Evolutionary conservation across 2,113 vertebrate genomes (phyloP).

Genomic region (human (Homo sapiens)): GRCh38 chr3:89364501-89365000

Average conservation of each 20-base stretch:
- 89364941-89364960: neutral
- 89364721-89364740: neutral
- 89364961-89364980: neutral
- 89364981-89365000: no score
- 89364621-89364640: neutral
- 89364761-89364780: neutral
- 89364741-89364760: neutral
- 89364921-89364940: neutral
- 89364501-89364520: neutral
- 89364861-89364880: neutral
- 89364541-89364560: neutral
- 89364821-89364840: neutral
- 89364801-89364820: neutral
- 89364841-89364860: neutral
- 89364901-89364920: neutral
- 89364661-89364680: neutral
- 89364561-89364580: neutral
- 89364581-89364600: neutral
- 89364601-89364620: neutral
- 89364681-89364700: neutral
- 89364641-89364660: neutral
- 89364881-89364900: neutral
- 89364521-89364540: neutral
- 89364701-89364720: neutral
- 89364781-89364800: neutral